phyloP scores from a whole-genome alignment of 2,797 vertebrate species.

The Carduelis carduelis region DNA sequence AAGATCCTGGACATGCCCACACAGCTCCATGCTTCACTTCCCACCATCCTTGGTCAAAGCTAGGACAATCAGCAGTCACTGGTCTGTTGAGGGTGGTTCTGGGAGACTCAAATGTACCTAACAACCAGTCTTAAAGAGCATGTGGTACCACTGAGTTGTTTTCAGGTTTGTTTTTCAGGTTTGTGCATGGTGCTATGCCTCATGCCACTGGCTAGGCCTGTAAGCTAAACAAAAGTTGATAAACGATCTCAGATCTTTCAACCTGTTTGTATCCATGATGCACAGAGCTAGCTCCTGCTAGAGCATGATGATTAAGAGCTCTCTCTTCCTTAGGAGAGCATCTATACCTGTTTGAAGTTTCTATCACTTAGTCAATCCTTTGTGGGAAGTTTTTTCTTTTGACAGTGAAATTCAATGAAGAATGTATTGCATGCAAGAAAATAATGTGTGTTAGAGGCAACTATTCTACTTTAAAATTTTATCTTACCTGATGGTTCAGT shows the following conservation, averaged over 20 bases:
- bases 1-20: too few species aligned
- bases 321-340: not conserved
- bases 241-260: not conserved
- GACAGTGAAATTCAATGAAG: not conserved
- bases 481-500: not conserved
- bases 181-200: too few species aligned
- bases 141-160: too few species aligned
- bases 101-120: too few species aligned
- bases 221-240: not conserved
- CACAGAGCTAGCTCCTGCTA: not conserved
- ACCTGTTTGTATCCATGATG: not conserved
- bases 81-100: not conserved
- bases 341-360: rapidly evolving
- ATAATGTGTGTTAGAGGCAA: not conserved
- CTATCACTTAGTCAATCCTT: not conserved
- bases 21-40: rapidly evolving
- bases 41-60: not conserved
- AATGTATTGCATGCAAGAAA: not conserved
- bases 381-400: not conserved
- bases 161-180: not conserved
- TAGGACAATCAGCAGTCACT: too few species aligned
- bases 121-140: not conserved
- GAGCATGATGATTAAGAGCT: not conserved
- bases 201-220: not conserved
- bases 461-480: not conserved